These are phyloP conservation scores for Pituophis catenifer DNA, from an alignment of 2,113 vertebrate genomes.

Conservation along the genomic window DNA sequence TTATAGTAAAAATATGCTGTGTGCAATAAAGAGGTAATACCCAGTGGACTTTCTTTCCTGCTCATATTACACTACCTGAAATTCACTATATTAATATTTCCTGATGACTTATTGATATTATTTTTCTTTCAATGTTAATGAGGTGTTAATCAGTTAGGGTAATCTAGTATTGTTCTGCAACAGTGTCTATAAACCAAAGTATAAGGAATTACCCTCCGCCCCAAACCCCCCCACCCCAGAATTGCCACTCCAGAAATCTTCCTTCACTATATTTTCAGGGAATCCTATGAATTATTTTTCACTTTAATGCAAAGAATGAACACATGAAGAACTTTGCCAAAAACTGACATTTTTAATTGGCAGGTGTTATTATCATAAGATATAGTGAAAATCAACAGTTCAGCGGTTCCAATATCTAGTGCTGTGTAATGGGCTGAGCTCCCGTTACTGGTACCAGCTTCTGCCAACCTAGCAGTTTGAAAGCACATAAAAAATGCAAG, in stretches of 20 bases:
- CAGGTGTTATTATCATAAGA: conserved; percentile 52
- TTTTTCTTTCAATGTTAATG: background rate
- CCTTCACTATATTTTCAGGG: conserved; percentile 8
- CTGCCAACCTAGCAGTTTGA: too few relatives aligned
- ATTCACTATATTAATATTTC: background rate
- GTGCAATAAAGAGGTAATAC: background rate
- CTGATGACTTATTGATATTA: background rate
- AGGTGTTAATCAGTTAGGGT: background rate
- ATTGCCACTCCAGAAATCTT: background rate
- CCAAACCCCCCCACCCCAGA: background rate
- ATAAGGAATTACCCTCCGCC: background rate
- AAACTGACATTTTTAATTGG: conserved; percentile 57
- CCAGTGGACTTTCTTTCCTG: background rate
- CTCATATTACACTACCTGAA: background rate
- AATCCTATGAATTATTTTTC: conserved; percentile 25
- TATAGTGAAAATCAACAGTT: too few relatives aligned
- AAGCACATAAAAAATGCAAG: too few relatives aligned
- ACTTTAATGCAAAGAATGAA: conserved; percentile 30
- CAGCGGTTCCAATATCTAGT: too few relatives aligned
- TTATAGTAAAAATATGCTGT: background rate
- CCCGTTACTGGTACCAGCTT: too few relatives aligned
- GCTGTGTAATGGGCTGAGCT: too few relatives aligned
- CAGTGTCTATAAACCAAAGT: background rate
- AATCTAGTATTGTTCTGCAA: conserved; percentile 6
- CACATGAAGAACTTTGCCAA: conserved; percentile 35